phyloP scores from a whole-genome alignment of 1,140 invertebrate genomes.

The Steinernema feltiae region DNA sequence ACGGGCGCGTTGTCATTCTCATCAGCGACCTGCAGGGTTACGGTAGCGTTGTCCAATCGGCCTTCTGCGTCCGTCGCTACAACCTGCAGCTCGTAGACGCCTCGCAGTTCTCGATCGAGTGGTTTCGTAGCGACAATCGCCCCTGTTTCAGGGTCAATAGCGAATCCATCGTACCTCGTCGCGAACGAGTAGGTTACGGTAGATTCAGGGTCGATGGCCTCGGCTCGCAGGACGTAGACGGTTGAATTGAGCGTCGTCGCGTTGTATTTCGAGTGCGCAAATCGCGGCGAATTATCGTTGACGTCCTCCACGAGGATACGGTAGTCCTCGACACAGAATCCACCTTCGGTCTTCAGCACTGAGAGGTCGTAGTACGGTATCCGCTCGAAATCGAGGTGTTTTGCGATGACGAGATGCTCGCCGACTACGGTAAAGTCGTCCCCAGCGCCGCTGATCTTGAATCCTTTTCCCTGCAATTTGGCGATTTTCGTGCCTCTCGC shows the following conservation, averaged over 20 bases:
- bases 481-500: not conserved
- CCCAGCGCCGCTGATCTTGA: not conserved
- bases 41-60: conserved; percentile 65
- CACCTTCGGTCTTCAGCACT: not conserved
- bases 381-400: not conserved
- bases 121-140: conserved; percentile 23
- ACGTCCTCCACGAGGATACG: conserved; percentile 68
- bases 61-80: conserved; percentile 72
- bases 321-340: not conserved
- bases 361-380: not conserved
- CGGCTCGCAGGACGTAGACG: conserved; percentile 64
- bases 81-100: conserved; percentile 71
- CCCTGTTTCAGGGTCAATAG: conserved; percentile 27
- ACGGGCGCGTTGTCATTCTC: conserved; percentile 45
- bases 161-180: conserved; percentile 16
- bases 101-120: conserved; percentile 76
- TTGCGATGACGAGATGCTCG: not conserved
- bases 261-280: conserved; percentile 80
- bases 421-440: not conserved
- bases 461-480: not conserved
- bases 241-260: conserved; percentile 77
- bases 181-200: conserved; percentile 10
- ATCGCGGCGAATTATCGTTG: conserved; percentile 88
- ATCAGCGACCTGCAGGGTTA: conserved; percentile 31
- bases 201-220: conserved; percentile 15